phyloP scores from a whole-genome alignment of 2,113 vertebrate genomes.

The Caranx melampygus region DNA sequence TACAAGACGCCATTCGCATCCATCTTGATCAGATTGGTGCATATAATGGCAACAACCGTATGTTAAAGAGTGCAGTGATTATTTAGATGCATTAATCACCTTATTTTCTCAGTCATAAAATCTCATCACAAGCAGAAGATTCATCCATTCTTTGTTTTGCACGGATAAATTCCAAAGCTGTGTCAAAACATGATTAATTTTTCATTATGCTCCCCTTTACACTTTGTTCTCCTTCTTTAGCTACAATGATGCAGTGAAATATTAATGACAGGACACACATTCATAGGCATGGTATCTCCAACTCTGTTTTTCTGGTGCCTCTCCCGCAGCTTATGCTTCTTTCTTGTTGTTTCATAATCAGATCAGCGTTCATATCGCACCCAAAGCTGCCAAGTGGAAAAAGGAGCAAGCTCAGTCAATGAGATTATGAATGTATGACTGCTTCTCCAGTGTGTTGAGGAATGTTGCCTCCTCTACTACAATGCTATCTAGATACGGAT shows the following conservation, averaged over 20 bases:
- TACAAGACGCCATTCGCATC: not conserved
- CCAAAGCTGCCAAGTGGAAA: conserved; percentile 76
- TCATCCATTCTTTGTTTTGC: conserved; percentile 56
- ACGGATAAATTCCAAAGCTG: conserved; percentile 62
- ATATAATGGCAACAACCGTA: not conserved
- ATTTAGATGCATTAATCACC: conserved; percentile 55
- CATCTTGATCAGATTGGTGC: conserved; percentile 32
- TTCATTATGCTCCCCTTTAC: conserved; percentile 77
- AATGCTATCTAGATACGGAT: conserved; percentile 38
- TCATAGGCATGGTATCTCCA: conserved; percentile 54
- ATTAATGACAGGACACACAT: conserved; percentile 79
- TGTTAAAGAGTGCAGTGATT: conserved; percentile 30
- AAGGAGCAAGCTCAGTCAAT: conserved; percentile 70
- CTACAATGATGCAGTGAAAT: conserved; percentile 78
- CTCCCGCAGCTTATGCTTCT: conserved; percentile 66
- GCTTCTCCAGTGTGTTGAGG: conserved; percentile 61
- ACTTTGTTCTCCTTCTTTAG: conserved; percentile 75
- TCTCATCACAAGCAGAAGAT: conserved; percentile 22
- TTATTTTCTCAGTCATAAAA: conserved; percentile 36
- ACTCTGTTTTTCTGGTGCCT: conserved; percentile 56
- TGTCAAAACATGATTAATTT: conserved; percentile 79
- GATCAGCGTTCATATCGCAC: conserved; percentile 75
- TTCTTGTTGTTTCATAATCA: conserved; percentile 79
- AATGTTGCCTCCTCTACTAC: conserved; percentile 40
- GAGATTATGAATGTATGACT: conserved; percentile 76